Conservation (phyloP, 2,888 invertebrate species). For the Lycophotia porphyrea region DNA sequence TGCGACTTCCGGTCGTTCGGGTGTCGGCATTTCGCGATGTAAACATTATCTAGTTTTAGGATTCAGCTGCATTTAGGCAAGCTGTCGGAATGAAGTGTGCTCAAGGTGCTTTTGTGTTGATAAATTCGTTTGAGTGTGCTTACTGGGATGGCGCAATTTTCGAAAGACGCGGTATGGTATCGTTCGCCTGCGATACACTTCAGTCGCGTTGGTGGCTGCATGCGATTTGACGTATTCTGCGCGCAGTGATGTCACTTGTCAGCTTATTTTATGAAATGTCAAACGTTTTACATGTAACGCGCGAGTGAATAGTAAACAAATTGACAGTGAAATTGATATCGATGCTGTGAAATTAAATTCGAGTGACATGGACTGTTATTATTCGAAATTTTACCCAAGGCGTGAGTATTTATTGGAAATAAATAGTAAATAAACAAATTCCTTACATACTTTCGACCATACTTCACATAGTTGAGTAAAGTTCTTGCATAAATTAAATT, state of each 20-base stretch:
- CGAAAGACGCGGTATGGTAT: conserved; percentile 91
- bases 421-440: conserved; percentile 86
- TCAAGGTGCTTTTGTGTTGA: conserved; percentile 90
- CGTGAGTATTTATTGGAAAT: conserved; percentile 87
- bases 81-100: conserved; percentile 89
- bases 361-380: conserved; percentile 90
- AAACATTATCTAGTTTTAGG: conserved; percentile 90
- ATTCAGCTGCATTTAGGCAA: conserved; percentile 83
- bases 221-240: conserved; percentile 91
- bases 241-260: conserved; percentile 90
- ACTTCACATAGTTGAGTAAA: conserved; percentile 72
- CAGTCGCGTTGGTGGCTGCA: conserved; percentile 91
- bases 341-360: conserved; percentile 84
- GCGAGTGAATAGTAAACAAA: conserved; percentile 89
- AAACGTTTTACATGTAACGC: conserved; percentile 87
- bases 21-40: conserved; percentile 90
- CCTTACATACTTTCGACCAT: conserved; percentile 83
- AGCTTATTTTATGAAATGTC: conserved; percentile 89
- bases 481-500: conserved; percentile 57
- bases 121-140: conserved; percentile 89
- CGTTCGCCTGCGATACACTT: conserved; percentile 90
- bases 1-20: conserved; percentile 90
- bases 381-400: conserved; percentile 89
- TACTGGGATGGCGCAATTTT: conserved; percentile 91
- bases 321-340: conserved; percentile 86